Conservation (phyloP, 2,113 vertebrate genomes). For the Anseranas semipalmata region DNA sequence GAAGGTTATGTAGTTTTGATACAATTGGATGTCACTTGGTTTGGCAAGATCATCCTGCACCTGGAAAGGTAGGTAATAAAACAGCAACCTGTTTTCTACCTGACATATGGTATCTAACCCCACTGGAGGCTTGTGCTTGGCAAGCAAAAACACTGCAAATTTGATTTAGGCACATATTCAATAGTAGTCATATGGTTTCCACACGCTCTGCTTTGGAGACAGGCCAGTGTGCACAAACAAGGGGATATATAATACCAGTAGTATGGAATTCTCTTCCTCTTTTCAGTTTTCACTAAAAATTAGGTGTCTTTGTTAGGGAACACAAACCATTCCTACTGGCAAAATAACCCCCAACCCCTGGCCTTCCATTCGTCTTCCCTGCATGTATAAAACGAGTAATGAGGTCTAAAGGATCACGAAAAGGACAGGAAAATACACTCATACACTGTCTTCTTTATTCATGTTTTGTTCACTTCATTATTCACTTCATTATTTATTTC, state of each 20-base stretch:
- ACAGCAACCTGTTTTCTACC: slow-evolving; percentile 54
- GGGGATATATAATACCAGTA: slow-evolving; percentile 53
- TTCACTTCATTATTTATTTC: slow-evolving; percentile 43
- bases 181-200: slow-evolving; percentile 64
- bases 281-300: slow-evolving; percentile 54
- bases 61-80: slow-evolving; percentile 57
- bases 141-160: slow-evolving; percentile 49
- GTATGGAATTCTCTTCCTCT: slow-evolving; percentile 55
- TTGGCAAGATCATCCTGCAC: slow-evolving; percentile 36
- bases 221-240: slow-evolving; percentile 43
- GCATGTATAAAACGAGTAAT: background rate
- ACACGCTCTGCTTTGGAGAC: slow-evolving; percentile 48
- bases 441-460: background rate
- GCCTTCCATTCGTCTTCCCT: slow-evolving; percentile 19
- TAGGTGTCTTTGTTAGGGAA: slow-evolving; percentile 53
- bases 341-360: background rate
- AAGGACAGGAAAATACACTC: slow-evolving; percentile 9
- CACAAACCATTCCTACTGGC: slow-evolving; percentile 44
- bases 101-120: slow-evolving; percentile 56
- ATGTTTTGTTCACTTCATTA: slow-evolving; percentile 9
- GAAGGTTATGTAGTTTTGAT: background rate
- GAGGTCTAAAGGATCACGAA: slow-evolving; percentile 11
- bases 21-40: background rate
- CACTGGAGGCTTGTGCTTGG: slow-evolving; percentile 47
- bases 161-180: slow-evolving; percentile 63